Evolutionary conservation across 2,113 vertebrate species (phyloP).

Genomic region (Sinocyclocheilus rhinocerous): DNA sequence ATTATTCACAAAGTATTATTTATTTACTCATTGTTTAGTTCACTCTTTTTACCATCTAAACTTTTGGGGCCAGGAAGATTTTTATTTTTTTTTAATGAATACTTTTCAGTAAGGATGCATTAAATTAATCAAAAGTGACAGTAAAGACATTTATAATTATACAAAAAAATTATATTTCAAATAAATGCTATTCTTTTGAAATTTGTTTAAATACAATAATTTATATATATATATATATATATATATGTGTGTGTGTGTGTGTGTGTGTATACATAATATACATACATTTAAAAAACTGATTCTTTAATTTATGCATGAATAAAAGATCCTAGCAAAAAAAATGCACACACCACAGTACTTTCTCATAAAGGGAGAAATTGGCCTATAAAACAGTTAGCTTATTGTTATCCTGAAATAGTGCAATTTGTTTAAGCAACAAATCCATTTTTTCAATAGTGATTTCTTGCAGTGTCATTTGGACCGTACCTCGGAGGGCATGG

Average conservation of each 20-base stretch:
- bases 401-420: neutral
- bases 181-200: too few relatives aligned
- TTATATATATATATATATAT: too few relatives aligned
- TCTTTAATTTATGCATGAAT: neutral
- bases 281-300: too few relatives aligned
- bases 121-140: too few relatives aligned
- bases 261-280: too few relatives aligned
- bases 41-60: neutral
- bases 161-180: too few relatives aligned
- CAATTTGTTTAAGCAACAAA: neutral
- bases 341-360: neutral
- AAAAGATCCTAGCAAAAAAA: neutral
- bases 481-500: constrained; percentile 86
- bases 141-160: too few relatives aligned
- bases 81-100: too few relatives aligned
- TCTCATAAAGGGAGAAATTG: neutral
- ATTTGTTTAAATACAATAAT: too few relatives aligned
- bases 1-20: neutral
- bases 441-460: neutral
- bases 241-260: too few relatives aligned
- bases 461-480: neutral
- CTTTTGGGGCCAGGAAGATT: neutral
- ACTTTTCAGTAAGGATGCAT: too few relatives aligned
- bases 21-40: neutral
- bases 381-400: neutral